Evolutionary conservation across 2,797 vertebrate species (phyloP).

Genomic region (Chloroceryle amazona): DNA sequence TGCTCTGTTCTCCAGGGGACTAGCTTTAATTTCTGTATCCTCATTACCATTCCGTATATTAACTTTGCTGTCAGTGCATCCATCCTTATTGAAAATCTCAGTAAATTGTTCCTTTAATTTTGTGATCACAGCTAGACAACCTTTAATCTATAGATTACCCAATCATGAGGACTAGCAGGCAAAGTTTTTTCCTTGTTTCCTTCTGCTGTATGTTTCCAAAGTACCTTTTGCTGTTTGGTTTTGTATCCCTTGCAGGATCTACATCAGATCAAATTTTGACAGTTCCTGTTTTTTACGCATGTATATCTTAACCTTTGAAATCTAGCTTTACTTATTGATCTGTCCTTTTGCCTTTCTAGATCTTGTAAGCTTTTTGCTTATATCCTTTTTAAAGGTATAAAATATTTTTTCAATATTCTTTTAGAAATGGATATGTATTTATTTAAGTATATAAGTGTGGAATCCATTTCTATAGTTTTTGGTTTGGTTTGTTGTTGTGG

Average conservation of each 20-base stretch:
- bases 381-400: not conserved
- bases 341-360: not conserved
- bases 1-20: not conserved
- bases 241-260: not conserved
- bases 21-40: not conserved
- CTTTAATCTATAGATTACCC: not conserved
- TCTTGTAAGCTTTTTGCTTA: not conserved
- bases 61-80: not conserved
- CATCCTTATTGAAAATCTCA: not conserved
- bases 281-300: not conserved
- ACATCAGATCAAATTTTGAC: not conserved
- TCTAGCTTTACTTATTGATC: not conserved
- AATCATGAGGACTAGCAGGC: not conserved
- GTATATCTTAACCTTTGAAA: not conserved
- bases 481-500: no score
- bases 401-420: not conserved
- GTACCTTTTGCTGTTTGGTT: not conserved
- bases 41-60: not conserved
- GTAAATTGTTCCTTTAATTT: not conserved
- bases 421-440: not conserved
- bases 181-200: not conserved
- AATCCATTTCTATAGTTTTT: not conserved
- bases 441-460: not conserved
- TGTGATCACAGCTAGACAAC: not conserved
- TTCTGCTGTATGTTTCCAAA: not conserved